These are phyloP conservation scores for Desmodus rotundus DNA, from an alignment of 2,113 vertebrate genomes.

Conservation along the genomic window DNA sequence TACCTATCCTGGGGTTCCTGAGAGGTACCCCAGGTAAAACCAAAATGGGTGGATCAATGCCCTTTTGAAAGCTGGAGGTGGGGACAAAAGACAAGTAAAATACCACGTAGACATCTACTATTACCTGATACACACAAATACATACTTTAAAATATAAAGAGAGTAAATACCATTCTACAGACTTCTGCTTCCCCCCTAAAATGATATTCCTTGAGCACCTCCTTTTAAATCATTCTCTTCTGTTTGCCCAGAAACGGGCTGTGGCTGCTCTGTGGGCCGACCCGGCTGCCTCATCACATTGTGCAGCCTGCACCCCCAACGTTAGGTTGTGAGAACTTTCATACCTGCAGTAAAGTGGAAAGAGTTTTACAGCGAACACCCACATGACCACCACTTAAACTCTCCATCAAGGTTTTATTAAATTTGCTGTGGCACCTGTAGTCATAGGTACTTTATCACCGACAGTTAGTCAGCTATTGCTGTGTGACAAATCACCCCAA, in stretches of 20 bases:
- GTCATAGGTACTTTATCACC: not conserved
- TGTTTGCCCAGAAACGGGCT: not conserved
- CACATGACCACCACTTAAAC: not conserved
- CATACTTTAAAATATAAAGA: not conserved
- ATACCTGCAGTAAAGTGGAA: not conserved
- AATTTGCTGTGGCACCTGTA: not conserved
- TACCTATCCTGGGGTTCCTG: not conserved
- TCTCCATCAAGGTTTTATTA: not conserved
- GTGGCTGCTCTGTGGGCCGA: not conserved
- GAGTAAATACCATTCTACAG: not conserved
- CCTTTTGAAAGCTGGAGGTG: not conserved
- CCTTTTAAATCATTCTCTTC: not conserved
- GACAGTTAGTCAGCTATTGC: not conserved
- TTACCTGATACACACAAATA: not conserved
- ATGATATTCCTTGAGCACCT: not conserved
- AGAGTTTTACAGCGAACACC: not conserved
- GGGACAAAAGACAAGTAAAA: not conserved
- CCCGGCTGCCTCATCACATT: not conserved
- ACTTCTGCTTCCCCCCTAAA: not conserved
- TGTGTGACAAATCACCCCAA: not conserved
- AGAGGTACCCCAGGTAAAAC: not conserved
- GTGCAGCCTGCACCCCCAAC: not conserved
- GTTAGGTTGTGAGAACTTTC: not conserved
- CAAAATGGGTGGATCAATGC: not conserved
- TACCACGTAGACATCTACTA: not conserved